Evolutionary conservation across 2,113 vertebrate species (phyloP), one percentile per base, ranked within the genome.

Genomic region (Megaleporinus macrocephalus): DNA sequence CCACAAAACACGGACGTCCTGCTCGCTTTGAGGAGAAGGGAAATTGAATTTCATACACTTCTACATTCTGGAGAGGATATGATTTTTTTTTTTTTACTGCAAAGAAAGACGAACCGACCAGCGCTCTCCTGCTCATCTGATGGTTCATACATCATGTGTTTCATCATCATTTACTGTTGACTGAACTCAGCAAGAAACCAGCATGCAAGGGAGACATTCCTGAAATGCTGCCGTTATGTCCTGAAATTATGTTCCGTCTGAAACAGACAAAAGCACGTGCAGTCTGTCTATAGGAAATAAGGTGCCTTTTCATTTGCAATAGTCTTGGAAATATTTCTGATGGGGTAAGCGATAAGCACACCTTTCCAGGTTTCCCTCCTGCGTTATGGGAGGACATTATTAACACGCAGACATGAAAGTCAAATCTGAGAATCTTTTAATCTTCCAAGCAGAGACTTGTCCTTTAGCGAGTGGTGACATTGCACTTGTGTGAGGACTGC

Each of bases 391-490:
- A 77, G 61, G 74, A 29, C 72, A 76, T 76, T 76, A 75, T 79
- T 62, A 86, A 69, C 44, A 33, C 74, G 36, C 63, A 36, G 20
- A 47, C 73, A 70, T 61, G 80, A 82, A 79, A 73, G 76, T 78
- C 68, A 82, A 51, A 73, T 41, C 79, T 65, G 49, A 75, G 47
- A 76, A 41, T 78, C 82, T 29, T 84, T 61, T 73, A 53, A 65
- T 81, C 78, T 30, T 71, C 68, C 66, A 44, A 59, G 57, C 76
- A 55, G 55, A 61, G 71, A 15, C 36, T 47, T 79, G 79, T 81
- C 68, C 61, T 86, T 86, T 75, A 86, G 29, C 62, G 68, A 76
- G 49, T 69, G 79, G 83, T 79, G 82, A 79, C 79, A 76, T 30
- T 79, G 75, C 75, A 30, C 75, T 84, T 53, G 79, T 47, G 29